Percentiles rank a stretch among this genome's conserved stretches.
These are phyloP conservation scores for Ips typographus DNA, from an alignment of 1,140 invertebrate species.

Conservation along the genomic window DNA sequence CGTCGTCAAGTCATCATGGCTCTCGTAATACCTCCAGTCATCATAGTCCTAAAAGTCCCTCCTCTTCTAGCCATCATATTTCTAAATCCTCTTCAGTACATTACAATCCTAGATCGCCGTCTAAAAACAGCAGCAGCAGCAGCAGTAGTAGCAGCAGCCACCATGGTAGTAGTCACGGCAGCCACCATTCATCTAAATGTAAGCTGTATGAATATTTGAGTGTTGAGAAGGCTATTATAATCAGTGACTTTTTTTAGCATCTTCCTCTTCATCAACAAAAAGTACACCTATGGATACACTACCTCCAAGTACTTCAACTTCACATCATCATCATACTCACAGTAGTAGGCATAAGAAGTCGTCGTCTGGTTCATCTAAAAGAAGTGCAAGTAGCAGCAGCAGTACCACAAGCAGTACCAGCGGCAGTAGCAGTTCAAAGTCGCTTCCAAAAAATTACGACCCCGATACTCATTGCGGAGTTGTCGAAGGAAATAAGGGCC, in stretches of 20 bases:
- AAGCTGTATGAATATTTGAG: slow-evolving; percentile 2
- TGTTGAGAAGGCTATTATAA: not conserved
- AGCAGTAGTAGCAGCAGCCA: slow-evolving; percentile 3
- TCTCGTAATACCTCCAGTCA: slow-evolving; percentile 1
- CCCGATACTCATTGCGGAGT: slow-evolving; percentile 47
- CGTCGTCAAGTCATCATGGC: slow-evolving; percentile 12
- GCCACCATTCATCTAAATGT: slow-evolving; percentile 14
- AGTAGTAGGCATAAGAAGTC: slow-evolving; percentile 28
- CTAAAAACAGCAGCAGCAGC: slow-evolving; percentile 10
- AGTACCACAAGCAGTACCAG: slow-evolving; percentile 25
- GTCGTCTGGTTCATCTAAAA: slow-evolving; percentile 17
- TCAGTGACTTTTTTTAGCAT: not conserved
- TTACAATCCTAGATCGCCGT: slow-evolving; percentile 2
- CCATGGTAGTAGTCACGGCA: not conserved
- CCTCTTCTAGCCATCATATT: slow-evolving; percentile 17
- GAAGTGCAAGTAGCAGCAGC: slow-evolving; percentile 7
- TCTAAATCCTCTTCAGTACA: slow-evolving; percentile 6
- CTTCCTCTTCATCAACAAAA: slow-evolving; percentile 4
- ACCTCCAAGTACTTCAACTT: slow-evolving; percentile 14
- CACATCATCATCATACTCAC: slow-evolving; percentile 20
- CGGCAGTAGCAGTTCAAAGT: slow-evolving; percentile 34
- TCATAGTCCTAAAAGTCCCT: slow-evolving; percentile 14
- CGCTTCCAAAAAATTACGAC: slow-evolving; percentile 40
- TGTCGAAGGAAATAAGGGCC: slow-evolving; percentile 42
- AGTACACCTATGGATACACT: slow-evolving; percentile 20